phyloP scores from a whole-genome alignment of 2,113 vertebrate species.

The Erythrocercus mccallii region DNA sequence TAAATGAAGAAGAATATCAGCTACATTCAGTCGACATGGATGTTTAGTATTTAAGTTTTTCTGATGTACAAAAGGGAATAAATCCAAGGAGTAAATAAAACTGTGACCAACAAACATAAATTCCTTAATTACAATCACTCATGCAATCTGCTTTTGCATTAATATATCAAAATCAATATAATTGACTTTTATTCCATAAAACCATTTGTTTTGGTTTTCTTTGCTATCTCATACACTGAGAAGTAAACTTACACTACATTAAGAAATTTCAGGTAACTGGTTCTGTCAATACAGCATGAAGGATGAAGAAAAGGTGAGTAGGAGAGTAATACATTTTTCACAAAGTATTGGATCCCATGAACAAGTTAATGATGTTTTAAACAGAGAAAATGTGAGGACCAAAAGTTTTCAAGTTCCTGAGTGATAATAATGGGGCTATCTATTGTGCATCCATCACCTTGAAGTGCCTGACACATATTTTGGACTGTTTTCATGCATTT shows the following conservation, averaged over 20 bases:
- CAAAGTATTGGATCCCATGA: slow-evolving; percentile 21
- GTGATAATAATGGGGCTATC: slow-evolving; percentile 11
- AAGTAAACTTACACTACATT: background rate
- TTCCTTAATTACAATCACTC: slow-evolving; percentile 45
- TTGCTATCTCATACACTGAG: background rate
- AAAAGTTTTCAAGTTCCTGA: slow-evolving; percentile 40
- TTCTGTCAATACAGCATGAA: background rate
- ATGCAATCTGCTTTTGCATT: slow-evolving; percentile 24
- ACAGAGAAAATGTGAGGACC: slow-evolving; percentile 12
- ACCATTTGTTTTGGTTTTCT: slow-evolving; percentile 10
- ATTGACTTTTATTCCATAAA: slow-evolving; percentile 11
- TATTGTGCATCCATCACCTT: slow-evolving; percentile 40
- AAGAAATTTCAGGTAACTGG: slow-evolving; percentile 22
- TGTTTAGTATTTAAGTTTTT: background rate
- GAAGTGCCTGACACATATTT: background rate
- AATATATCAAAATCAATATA: slow-evolving; percentile 58
- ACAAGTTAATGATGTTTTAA: slow-evolving; percentile 26
- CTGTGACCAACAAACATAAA: background rate
- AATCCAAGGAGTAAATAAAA: background rate
- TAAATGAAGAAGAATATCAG: background rate
- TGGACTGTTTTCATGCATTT: slow-evolving; percentile 10
- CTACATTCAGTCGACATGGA: background rate
- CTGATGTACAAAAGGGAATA: background rate
- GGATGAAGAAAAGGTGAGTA: slow-evolving; percentile 26
- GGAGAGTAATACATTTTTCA: slow-evolving; percentile 28